Evolutionary conservation across 2,888 invertebrate genomes (phyloP), one percentile per base, ranked within the genome.

Genomic region (Tetramorium bicarinatum): DNA sequence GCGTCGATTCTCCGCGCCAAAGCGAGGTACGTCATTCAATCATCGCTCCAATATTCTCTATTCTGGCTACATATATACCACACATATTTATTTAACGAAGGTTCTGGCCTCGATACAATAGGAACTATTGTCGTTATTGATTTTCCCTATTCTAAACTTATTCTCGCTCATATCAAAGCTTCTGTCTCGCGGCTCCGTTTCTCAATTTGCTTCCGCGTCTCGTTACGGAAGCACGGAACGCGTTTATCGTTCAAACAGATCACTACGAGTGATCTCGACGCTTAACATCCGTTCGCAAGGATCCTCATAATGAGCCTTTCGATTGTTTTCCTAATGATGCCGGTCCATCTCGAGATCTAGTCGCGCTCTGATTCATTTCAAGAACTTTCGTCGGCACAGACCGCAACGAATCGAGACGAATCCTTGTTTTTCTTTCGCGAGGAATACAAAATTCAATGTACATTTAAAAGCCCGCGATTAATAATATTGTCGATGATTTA

Each of bases 141-240:
- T 77, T 66, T 54, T 44, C 7, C 18, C 13, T 66, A 13, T 54
- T n/a, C 54, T 66, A 66, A 77, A 76, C n/a, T 76, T 77, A 66
- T n/a, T 54, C 44, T 66, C n/a, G 34, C 34, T 34, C 34, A 34
- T 21, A 4, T 71, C 38, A 34, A 4, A 4, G 29, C 4, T 56
- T 72, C 6, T 6, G 3, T 13, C 21, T 41, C 29, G 44, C n/a
- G 29, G 41, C 18, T 44, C n/a, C 8, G 11, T 74, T 72, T 74
- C 29, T 44, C 59, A 13, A 41, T 54, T 47, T n/a, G 3, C 29
- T 54, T 41, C 38, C n/a, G 1, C 9, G 44, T 18, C 15, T 25
- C 25, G 18, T 44, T 29, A 13, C 25, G 41, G 18, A 72, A 41
- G 56, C n/a, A 6, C 3, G n/a, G 3, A 56, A 56, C 25, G 18